These are phyloP conservation scores for Aspidiotus destructor DNA, from an alignment of 2,888 invertebrate genomes.

Conservation along the genomic window DNA sequence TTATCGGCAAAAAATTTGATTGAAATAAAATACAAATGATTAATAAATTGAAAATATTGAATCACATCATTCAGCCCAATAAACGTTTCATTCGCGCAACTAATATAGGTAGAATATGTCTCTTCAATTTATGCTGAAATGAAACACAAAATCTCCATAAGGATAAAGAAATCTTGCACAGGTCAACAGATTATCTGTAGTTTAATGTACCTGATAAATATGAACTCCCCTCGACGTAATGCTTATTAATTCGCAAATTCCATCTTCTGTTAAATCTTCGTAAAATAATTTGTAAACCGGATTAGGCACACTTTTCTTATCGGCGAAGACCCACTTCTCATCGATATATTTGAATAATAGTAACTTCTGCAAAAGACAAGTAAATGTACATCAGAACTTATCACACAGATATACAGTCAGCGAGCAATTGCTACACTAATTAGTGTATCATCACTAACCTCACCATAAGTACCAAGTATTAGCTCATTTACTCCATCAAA, in stretches of 20 bases:
- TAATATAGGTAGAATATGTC: background rate
- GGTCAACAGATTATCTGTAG: background rate
- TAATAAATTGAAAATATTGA: too few relatives aligned
- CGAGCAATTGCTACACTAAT: too few relatives aligned
- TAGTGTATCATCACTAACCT: constrained; percentile 42
- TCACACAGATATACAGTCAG: background rate
- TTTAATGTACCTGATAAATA: constrained; percentile 50
- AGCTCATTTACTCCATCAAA: constrained; percentile 61
- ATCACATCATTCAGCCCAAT: background rate
- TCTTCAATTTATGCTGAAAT: constrained; percentile 2
- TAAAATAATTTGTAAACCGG: constrained; percentile 54
- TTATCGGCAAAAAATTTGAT: too few relatives aligned
- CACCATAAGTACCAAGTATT: constrained; percentile 57
- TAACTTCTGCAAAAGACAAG: constrained; percentile 7
- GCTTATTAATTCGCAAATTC: constrained; percentile 55
- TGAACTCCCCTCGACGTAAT: constrained; percentile 57
- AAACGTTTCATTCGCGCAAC: background rate
- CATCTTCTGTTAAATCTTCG: constrained; percentile 57
- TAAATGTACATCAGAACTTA: background rate
- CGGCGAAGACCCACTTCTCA: constrained; percentile 20
- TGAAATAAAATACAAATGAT: too few relatives aligned
- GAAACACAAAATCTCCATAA: background rate
- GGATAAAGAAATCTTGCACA: background rate
- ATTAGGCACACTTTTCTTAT: constrained; percentile 37
- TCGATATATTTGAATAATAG: constrained; percentile 24